Conservation (phyloP, 1,140 invertebrate species). For the Plutomurus gul region DNA sequence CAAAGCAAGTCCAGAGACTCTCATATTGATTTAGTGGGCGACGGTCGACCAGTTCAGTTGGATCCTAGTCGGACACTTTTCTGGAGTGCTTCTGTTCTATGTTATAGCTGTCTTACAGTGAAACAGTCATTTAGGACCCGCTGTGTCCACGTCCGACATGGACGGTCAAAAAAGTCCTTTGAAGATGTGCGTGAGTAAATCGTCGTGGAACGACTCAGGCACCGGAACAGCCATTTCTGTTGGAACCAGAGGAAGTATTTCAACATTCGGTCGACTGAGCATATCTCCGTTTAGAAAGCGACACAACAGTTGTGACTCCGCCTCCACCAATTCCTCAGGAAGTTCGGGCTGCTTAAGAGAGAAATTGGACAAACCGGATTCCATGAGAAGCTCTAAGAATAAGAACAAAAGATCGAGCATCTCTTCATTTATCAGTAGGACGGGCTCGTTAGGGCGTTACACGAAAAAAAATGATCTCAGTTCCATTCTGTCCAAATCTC, state of each 20-base stretch:
- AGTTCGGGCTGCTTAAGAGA: not conserved
- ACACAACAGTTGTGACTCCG: not conserved
- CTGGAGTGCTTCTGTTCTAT: constrained; percentile 35
- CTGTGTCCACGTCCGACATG: constrained; percentile 21
- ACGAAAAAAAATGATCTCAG: not conserved
- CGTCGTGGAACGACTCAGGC: not conserved
- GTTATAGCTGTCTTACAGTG: constrained; percentile 27
- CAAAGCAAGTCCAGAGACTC: not conserved
- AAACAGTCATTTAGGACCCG: constrained; percentile 6
- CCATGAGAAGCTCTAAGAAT: not conserved
- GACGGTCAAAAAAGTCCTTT: not conserved
- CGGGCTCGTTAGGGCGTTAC: constrained; percentile 1
- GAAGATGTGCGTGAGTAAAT: not conserved
- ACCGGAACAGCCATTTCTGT: not conserved
- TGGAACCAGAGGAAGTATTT: not conserved
- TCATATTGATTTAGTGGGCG: not conserved
- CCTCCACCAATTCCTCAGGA: not conserved
- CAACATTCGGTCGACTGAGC: not conserved
- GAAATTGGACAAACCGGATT: not conserved
- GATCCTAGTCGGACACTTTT: constrained; percentile 33
- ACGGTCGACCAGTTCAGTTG: not conserved
- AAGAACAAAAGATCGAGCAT: not conserved
- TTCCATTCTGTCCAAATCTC: not conserved
- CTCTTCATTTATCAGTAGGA: constrained; percentile 7
- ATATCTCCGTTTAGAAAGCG: not conserved